Evolutionary conservation across 2,113 vertebrate species (phyloP).

Genomic region (Nerophis ophidion): DNA sequence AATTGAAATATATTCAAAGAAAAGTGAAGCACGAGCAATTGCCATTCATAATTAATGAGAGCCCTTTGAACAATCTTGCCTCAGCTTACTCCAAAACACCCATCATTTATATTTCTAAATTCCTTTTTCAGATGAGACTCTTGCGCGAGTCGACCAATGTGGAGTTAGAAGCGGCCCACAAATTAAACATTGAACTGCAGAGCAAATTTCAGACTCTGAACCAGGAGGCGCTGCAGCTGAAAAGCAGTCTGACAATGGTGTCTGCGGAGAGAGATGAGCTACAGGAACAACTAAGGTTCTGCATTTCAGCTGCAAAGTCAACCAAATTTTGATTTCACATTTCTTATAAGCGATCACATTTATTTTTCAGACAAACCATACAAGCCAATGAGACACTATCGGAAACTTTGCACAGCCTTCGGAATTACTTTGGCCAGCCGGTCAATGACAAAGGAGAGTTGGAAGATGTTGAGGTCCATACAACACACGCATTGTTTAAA

Average conservation of each 20-base stretch:
- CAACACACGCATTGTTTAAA: conserved; percentile 40
- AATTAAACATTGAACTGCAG: conserved; percentile 51
- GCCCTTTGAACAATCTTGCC: background rate
- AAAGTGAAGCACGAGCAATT: background rate
- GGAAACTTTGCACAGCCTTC: conserved; percentile 66
- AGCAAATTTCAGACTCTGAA: conserved; percentile 45
- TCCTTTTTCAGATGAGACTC: conserved; percentile 46
- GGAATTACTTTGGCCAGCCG: conserved; percentile 71
- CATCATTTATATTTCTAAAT: conserved; percentile 12
- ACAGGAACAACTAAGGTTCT: conserved; percentile 66
- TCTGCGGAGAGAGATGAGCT: conserved; percentile 62
- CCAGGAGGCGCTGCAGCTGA: conserved; percentile 59
- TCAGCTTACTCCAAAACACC: conserved; percentile 2
- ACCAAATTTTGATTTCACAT: conserved; percentile 17
- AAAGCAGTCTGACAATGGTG: conserved; percentile 43
- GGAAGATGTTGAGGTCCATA: conserved; percentile 62
- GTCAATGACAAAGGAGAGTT: conserved; percentile 59
- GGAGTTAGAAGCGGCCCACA: conserved; percentile 41
- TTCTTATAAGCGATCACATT: background rate
- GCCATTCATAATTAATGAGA: background rate
- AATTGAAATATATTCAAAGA: conserved; percentile 6
- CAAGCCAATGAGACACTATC: conserved; percentile 65
- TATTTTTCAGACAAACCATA: conserved; percentile 62
- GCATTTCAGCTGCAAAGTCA: conserved; percentile 15
- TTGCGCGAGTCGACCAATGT: conserved; percentile 41